These are phyloP conservation scores for Zosterops lateralis DNA, from an alignment of 2,113 vertebrate genomes.

Conservation along the genomic window DNA sequence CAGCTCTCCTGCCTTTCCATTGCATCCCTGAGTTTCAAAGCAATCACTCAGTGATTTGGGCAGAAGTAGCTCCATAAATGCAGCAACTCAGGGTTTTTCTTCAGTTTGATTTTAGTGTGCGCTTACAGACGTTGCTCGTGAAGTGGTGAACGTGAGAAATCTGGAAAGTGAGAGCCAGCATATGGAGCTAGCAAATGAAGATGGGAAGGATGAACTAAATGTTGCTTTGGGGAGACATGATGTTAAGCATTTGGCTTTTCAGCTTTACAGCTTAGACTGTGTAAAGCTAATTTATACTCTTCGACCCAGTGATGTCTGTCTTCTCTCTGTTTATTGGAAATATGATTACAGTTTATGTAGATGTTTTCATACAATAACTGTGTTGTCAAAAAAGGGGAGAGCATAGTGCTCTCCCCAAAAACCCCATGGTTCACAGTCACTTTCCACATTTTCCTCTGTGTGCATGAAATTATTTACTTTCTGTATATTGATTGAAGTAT, in stretches of 20 bases:
- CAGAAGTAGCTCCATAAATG: background rate
- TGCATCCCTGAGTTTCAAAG: background rate
- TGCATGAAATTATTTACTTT: background rate
- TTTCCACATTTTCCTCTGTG: background rate
- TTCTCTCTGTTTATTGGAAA: background rate
- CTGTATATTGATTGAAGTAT: background rate
- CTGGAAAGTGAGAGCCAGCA: background rate
- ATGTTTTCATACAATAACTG: background rate
- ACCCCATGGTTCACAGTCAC: background rate
- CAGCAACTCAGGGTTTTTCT: background rate
- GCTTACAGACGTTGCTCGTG: accelerated
- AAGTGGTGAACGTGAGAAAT: background rate
- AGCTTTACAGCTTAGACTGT: background rate
- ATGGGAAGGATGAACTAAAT: background rate
- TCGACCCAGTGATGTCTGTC: background rate
- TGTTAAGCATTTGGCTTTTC: slow-evolving; percentile 35
- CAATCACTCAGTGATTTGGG: background rate
- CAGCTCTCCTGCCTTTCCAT: background rate
- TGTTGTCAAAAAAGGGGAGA: background rate
- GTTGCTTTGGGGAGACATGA: background rate
- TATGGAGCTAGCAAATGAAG: slow-evolving; percentile 19
- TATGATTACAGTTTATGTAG: background rate
- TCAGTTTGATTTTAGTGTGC: background rate
- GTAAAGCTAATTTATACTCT: slow-evolving; percentile 23
- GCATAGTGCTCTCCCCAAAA: background rate